A percentile compares a stretch with the other conserved stretches of the same genome.
Conservation (phyloP, 2,888 invertebrate species). For the Caenorhabditis afra region DNA sequence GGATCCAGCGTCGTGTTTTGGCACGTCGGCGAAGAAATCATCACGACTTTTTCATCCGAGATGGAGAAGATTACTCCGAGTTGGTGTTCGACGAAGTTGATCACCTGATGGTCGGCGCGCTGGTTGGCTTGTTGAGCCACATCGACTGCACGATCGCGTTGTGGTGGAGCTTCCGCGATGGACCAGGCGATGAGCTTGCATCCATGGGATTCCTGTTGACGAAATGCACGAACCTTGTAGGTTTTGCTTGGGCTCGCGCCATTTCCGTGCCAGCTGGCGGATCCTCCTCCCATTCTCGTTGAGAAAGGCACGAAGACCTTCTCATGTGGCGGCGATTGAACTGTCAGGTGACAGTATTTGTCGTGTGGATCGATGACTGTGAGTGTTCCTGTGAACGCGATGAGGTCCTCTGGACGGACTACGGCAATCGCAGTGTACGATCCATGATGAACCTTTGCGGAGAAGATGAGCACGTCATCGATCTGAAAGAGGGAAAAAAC, state of each 20-base stretch:
- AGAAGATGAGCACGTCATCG: slow-evolving; percentile 23
- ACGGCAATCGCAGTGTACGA: slow-evolving; percentile 13
- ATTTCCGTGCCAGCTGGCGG: slow-evolving; percentile 68
- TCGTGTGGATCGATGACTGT: slow-evolving; percentile 14
- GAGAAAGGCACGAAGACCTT: slow-evolving; percentile 74
- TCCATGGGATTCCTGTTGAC: slow-evolving; percentile 71
- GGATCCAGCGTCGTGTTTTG: slow-evolving; percentile 26
- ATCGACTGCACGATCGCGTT: not conserved
- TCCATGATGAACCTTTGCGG: too few species aligned
- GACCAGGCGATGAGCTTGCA: slow-evolving; percentile 70
- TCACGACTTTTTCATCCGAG: slow-evolving; percentile 1
- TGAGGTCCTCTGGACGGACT: slow-evolving; percentile 18
- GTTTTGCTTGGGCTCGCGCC: slow-evolving; percentile 60
- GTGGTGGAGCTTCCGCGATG: not conserved
- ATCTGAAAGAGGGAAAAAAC: slow-evolving; percentile 37
- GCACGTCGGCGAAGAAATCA: slow-evolving; percentile 28
- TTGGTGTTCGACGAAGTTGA: slow-evolving; percentile 25
- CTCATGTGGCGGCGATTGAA: too few species aligned
- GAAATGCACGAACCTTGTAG: slow-evolving; percentile 62
- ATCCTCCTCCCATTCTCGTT: slow-evolving; percentile 55
- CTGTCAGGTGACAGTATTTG: slow-evolving; percentile 11
- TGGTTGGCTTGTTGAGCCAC: too few species aligned
- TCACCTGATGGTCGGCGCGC: slow-evolving; percentile 28
- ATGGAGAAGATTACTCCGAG: slow-evolving; percentile 23
- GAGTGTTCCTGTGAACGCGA: slow-evolving; percentile 12